These are phyloP conservation scores for Drosophila pectinifera DNA, from an alignment of 1,140 invertebrate species.

Conservation along the genomic window DNA sequence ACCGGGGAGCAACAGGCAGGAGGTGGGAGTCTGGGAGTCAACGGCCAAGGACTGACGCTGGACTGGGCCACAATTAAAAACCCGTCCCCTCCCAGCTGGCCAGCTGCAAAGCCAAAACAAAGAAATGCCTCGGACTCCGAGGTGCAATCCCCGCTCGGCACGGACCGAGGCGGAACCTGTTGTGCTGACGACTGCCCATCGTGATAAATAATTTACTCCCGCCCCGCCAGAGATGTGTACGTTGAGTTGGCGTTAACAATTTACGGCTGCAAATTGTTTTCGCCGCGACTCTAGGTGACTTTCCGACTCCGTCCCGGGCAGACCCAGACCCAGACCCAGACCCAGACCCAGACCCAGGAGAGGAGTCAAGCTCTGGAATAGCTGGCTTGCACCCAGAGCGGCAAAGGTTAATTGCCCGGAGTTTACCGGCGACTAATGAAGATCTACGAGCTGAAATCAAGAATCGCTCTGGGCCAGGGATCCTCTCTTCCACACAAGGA, in stretches of 20 bases:
- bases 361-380: too few relatives aligned
- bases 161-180: conserved; percentile 8
- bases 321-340: too few relatives aligned
- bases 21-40: too few relatives aligned
- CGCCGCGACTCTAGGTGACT: background rate
- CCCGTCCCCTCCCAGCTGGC: conserved; percentile 12
- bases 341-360: too few relatives aligned
- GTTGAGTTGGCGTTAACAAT: conserved; percentile 53
- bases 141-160: background rate
- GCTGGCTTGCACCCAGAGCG: background rate
- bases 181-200: conserved; percentile 28
- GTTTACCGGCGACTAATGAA: conserved; percentile 5
- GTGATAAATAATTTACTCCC: conserved; percentile 70
- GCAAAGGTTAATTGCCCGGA: background rate
- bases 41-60: background rate
- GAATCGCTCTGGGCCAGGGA: too few relatives aligned
- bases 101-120: conserved; percentile 50
- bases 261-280: conserved; percentile 47
- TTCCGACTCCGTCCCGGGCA: background rate
- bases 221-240: conserved; percentile 30
- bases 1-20: conserved; percentile 9
- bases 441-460: background rate
- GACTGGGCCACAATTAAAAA: conserved; percentile 51
- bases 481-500: too few relatives aligned
- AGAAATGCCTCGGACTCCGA: conserved; percentile 30